phyloP scores from a whole-genome alignment of 1,140 invertebrate genomes.

The Drosophila paulistorum region DNA sequence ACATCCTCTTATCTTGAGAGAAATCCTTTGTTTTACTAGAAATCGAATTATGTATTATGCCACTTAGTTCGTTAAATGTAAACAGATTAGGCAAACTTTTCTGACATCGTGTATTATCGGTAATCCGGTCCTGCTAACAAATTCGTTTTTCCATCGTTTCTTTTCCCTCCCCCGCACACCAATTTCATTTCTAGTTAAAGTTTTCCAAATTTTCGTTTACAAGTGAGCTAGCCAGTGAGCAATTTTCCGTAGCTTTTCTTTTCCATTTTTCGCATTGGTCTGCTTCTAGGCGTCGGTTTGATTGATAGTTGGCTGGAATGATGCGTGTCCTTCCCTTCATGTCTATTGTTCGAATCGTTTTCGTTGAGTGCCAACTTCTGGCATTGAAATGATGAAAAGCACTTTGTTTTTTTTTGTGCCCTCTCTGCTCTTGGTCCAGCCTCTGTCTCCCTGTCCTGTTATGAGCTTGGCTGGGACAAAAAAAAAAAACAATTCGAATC shows the following conservation, averaged over 20 bases:
- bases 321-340: slow-evolving; percentile 14
- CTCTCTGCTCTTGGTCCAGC: neutral
- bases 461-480: neutral
- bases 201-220: slow-evolving; percentile 23
- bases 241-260: slow-evolving; percentile 2
- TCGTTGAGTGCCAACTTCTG: slow-evolving; percentile 21
- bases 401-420: slow-evolving; percentile 2
- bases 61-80: too few relatives aligned
- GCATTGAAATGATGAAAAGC: slow-evolving; percentile 19
- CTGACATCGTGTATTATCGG: neutral
- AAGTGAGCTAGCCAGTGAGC: neutral
- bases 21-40: too few relatives aligned
- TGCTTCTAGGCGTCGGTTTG: slow-evolving; percentile 8
- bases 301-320: slow-evolving; percentile 11
- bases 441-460: neutral
- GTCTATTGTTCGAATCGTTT: slow-evolving; percentile 16
- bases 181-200: slow-evolving; percentile 35
- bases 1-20: too few relatives aligned
- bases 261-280: neutral
- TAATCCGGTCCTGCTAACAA: neutral
- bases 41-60: too few relatives aligned
- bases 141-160: neutral
- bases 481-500: neutral
- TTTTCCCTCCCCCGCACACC: slow-evolving; percentile 26
- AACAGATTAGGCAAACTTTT: neutral